Evolutionary conservation across 37 sponge, comb jelly and placozoan genomes (phyloP).

Genomic region (Bolinopsis microptera): DNA sequence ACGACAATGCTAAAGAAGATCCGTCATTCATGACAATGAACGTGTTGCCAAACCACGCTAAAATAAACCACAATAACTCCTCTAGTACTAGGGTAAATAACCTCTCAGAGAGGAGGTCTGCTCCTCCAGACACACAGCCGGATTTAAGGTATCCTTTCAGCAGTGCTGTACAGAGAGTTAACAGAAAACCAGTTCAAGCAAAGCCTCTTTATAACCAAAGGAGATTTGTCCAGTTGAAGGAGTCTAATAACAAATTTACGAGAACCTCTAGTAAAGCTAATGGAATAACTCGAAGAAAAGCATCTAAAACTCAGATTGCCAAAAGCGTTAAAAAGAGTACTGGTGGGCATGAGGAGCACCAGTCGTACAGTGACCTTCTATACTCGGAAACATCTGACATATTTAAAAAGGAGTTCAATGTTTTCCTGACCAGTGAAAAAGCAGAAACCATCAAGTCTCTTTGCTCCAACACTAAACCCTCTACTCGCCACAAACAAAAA

Average conservation of each 20-base stretch:
- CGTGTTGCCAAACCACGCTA: background rate
- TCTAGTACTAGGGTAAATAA: no score
- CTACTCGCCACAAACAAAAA: background rate
- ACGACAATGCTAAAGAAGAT: background rate
- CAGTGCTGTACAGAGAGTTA: background rate
- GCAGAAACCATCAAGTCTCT: background rate
- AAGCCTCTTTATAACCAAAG: background rate
- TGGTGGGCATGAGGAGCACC: background rate
- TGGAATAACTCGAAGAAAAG: conserved; percentile 8
- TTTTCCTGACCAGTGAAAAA: conserved; percentile 1
- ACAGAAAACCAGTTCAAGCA: background rate
- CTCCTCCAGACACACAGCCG: background rate
- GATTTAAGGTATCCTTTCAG: background rate
- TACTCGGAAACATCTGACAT: conserved; percentile 31
- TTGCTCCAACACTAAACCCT: background rate
- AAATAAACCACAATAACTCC: no score
- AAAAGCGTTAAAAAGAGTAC: background rate
- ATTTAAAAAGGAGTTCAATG: conserved; percentile 7
- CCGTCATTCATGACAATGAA: background rate
- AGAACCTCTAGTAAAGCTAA: background rate
- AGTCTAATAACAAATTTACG: background rate
- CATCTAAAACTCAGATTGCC: background rate
- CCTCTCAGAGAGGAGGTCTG: background rate
- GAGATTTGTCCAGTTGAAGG: background rate
- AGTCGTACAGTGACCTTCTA: conserved; percentile 32